Percentiles rank a stretch among this genome's conserved stretches.
Evolutionary conservation across 2,797 vertebrate genomes (phyloP).

Genomic region (Halcyon badia): DNA sequence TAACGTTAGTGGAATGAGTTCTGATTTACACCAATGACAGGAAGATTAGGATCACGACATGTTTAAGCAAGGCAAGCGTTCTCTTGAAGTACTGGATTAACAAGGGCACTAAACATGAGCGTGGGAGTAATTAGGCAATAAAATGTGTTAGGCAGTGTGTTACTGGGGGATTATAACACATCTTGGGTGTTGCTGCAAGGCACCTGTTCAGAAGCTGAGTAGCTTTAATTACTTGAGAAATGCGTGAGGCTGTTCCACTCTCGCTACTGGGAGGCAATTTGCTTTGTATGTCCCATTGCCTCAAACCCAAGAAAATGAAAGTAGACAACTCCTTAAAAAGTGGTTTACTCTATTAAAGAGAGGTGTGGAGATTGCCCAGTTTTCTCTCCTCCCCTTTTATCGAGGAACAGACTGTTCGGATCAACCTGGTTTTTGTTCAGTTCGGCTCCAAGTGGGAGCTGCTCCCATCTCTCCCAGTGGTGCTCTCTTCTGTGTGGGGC

Average conservation of each 20-base stretch:
- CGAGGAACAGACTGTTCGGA: background rate
- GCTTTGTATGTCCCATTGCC: background rate
- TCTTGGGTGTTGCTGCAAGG: conserved; percentile 14
- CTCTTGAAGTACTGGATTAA: conserved; percentile 64
- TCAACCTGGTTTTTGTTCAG: background rate
- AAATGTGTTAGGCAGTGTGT: conserved; percentile 38
- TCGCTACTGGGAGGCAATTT: background rate
- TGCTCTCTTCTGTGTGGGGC: fast-evolving
- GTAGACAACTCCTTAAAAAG: background rate
- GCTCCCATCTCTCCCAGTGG: fast-evolving
- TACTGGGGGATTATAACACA: conserved; percentile 28
- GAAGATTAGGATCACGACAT: background rate
- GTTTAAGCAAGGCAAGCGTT: conserved; percentile 50
- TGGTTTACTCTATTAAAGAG: background rate
- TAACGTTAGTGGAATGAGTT: background rate
- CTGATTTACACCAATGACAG: conserved; percentile 16
- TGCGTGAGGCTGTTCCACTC: background rate
- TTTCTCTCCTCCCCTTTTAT: background rate
- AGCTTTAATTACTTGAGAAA: conserved; percentile 13
- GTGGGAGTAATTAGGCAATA: conserved; percentile 70
- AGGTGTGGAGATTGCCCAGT: background rate
- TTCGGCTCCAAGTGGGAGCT: background rate
- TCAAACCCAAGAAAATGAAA: background rate
- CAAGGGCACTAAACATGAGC: conserved; percentile 57
- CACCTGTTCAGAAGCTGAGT: conserved; percentile 28